Base-by-base conservation (phyloP, 2,888 invertebrate genomes). In the Mesopsocus fuscifrons region DNA sequence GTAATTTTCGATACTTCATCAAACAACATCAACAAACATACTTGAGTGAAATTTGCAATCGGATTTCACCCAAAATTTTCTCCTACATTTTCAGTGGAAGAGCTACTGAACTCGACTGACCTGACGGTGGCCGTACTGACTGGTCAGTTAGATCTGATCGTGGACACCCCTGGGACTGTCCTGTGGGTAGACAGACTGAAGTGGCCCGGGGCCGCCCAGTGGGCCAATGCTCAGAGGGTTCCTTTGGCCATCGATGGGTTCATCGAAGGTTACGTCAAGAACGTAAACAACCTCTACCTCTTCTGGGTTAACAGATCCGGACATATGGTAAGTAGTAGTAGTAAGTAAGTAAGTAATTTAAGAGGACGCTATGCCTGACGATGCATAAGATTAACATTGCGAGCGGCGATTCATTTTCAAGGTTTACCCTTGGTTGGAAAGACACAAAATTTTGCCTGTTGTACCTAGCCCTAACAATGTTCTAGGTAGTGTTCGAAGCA, bases 131-230 rank as follows among this genome's bases (percentile, higher is more conserved):
- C 69, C 23, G 76, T 84, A 15, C 77, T 78, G 55, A 79, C 74
- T 49, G 85, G 83, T 22, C 84, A 87, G 53, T 64, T 88, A 47
- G 88, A 89, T 59, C 67, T 88, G 15, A 85, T 88, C 53, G 83
- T 83, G 47, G 76, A 79, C 52, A 83, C 84, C 13, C 72, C 79
- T 49, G 87, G 85, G 72, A 79, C 79, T 44, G 66, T 77, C 21
- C 61, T 68, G 23, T 89, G 87, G 85, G 72, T 85, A 2, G 69
- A 79, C 45, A 66, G 68, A 6, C 63, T 88, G 47, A 61, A 69
- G 9, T 84, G 78, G 80, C 56, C 59, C 4, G 68, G 70, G 17
- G 68, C 71, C 26, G 56, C 63, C 1, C 57, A 58, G 1, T 89
- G 79, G 68, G 59, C 60, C 33, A 57, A 57, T 1, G 62, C 76